Percentiles rank a stretch among this genome's conserved stretches.
These are phyloP conservation scores for Lytechinus variegatus DNA, from an alignment of 35 echinoderm and acorn worm species.

Conservation along the genomic window DNA sequence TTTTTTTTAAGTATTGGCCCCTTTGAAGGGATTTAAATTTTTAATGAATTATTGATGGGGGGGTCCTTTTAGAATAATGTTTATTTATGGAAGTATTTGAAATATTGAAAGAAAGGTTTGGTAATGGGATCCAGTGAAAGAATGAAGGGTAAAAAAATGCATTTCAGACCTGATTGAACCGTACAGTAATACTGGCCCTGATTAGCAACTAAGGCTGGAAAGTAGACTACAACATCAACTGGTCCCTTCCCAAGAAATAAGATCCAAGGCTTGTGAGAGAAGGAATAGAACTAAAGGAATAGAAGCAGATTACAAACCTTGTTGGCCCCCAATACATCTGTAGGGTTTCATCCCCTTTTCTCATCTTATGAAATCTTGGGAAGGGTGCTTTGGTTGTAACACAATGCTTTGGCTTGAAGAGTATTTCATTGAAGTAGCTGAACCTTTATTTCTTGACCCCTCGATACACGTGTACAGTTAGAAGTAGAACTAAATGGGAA, in stretches of 20 bases:
- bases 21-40: too few relatives aligned
- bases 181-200: background rate
- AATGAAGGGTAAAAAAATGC: too few relatives aligned
- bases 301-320: background rate
- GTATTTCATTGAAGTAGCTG: background rate
- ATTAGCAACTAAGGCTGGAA: background rate
- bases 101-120: too few relatives aligned
- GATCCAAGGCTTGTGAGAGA: background rate
- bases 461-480: too few relatives aligned
- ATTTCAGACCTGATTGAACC: too few relatives aligned
- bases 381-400: background rate
- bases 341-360: background rate
- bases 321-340: background rate
- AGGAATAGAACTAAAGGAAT: background rate
- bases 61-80: too few relatives aligned
- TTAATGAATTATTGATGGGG: too few relatives aligned
- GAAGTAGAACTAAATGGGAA: too few relatives aligned
- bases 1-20: too few relatives aligned
- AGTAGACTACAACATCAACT: background rate
- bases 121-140: too few relatives aligned
- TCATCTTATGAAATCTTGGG: background rate
- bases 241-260: background rate
- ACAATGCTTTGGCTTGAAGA: background rate
- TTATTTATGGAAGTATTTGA: too few relatives aligned
- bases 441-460: too few relatives aligned